A percentile compares a stretch with the other conserved stretches of the same genome.
Conservation (phyloP, 1,140 invertebrate genomes). For the Dufourea novaeangliae region DNA sequence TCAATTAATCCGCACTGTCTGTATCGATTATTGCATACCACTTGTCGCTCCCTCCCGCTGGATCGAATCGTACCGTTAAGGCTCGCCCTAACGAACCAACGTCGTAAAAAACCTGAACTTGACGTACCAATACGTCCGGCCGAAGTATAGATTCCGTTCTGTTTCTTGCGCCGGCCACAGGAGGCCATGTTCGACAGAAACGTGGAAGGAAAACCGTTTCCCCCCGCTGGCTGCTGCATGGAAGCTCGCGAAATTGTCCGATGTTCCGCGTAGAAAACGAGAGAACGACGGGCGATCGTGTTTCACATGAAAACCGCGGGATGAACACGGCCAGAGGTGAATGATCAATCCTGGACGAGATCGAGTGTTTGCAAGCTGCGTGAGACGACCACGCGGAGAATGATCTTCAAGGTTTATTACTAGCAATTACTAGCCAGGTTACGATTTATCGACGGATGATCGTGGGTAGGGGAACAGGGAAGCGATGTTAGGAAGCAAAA, state of each 20-base stretch:
- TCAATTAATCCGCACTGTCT: slow-evolving; percentile 77
- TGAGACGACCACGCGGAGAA: no score
- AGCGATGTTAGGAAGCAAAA: neutral
- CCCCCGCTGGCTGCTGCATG: no score
- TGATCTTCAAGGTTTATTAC: no score
- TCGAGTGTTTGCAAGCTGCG: no score
- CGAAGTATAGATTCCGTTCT: slow-evolving; percentile 35
- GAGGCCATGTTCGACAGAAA: slow-evolving; percentile 43
- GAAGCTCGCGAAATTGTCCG: slow-evolving; percentile 36
- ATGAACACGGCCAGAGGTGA: neutral
- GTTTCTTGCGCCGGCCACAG: neutral
- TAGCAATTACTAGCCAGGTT: neutral
- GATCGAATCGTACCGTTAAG: slow-evolving; percentile 56
- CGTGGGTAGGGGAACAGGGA: no score
- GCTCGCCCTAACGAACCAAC: slow-evolving; percentile 50
- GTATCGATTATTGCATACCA: slow-evolving; percentile 73
- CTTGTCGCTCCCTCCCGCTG: slow-evolving; percentile 63
- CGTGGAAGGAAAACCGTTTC: slow-evolving; percentile 30
- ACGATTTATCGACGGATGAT: neutral
- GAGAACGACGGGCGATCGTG: slow-evolving; percentile 30
- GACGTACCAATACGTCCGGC: slow-evolving; percentile 44
- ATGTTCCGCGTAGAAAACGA: slow-evolving; percentile 29
- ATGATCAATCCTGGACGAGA: slow-evolving; percentile 1
- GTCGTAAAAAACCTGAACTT: slow-evolving; percentile 52
- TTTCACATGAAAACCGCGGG: slow-evolving; percentile 26